A percentile compares a stretch with the other conserved stretches of the same genome.
Evolutionary conservation across 2,888 invertebrate genomes (phyloP).

Genomic region (Vanessa cardui): DNA sequence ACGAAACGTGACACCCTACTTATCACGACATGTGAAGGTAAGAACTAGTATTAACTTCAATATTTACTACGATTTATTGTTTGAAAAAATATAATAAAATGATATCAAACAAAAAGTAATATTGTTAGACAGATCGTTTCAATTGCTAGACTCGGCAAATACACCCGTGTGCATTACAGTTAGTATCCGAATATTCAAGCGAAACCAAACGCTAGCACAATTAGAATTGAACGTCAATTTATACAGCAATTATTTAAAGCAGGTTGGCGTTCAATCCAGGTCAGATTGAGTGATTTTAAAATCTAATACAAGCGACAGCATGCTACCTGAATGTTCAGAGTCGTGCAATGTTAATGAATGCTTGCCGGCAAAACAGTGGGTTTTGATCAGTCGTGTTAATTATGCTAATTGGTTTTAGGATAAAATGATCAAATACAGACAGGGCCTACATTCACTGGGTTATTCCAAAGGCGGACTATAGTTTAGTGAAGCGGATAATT

Average conservation of each 20-base stretch:
- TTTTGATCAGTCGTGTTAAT: slow-evolving; percentile 22
- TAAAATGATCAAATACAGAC: slow-evolving; percentile 8
- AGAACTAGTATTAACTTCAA: slow-evolving; percentile 70
- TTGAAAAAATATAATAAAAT: slow-evolving; percentile 26
- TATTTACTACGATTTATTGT: slow-evolving; percentile 12
- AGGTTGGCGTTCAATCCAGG: slow-evolving; percentile 73
- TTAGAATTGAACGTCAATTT: slow-evolving; percentile 72
- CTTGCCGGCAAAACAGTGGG: slow-evolving; percentile 15
- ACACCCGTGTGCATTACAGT: slow-evolving; percentile 23
- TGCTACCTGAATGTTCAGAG: slow-evolving; percentile 60
- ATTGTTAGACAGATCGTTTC: not conserved
- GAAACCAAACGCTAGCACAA: slow-evolving; percentile 55
- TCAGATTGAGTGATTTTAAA: slow-evolving; percentile 80
- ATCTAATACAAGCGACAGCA: slow-evolving; percentile 77
- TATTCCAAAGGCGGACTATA: not conserved
- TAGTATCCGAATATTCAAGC: slow-evolving; percentile 44
- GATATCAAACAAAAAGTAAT: slow-evolving; percentile 3
- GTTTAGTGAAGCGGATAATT: not conserved
- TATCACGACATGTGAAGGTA: slow-evolving; percentile 75
- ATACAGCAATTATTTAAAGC: slow-evolving; percentile 77
- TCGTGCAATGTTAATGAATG: slow-evolving; percentile 70
- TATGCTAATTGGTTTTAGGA: slow-evolving; percentile 21
- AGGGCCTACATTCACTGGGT: not conserved
- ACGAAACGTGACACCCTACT: slow-evolving; percentile 77
- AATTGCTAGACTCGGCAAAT: not conserved